phyloP scores from a whole-genome alignment of 2,113 vertebrate species.

The Tenebrosternarchus preto region DNA sequence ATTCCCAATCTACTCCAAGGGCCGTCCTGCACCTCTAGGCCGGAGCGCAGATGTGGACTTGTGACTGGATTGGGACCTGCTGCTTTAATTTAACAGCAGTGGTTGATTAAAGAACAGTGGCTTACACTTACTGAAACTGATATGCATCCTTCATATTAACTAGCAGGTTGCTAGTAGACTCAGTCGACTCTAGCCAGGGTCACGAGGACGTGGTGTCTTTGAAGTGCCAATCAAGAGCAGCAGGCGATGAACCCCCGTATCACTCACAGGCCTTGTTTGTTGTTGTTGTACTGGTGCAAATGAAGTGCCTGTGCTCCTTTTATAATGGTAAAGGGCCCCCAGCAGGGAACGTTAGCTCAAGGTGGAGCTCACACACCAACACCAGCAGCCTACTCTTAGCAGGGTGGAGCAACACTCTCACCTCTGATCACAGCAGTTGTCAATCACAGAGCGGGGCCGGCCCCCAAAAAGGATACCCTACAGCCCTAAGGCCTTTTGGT shows the following conservation, averaged over 20 bases:
- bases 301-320: constrained; percentile 57
- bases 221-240: constrained; percentile 48
- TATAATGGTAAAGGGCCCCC: constrained; percentile 45
- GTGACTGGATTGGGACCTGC: too few relatives aligned
- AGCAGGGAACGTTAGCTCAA: constrained; percentile 32
- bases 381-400: constrained; percentile 14
- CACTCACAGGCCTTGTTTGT: constrained; percentile 51
- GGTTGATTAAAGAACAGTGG: constrained; percentile 12
- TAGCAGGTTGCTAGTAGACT: constrained; percentile 8
- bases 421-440: constrained; percentile 66
- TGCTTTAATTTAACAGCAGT: neutral
- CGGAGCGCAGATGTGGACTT: too few relatives aligned
- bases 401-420: constrained; percentile 35
- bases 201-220: constrained; percentile 46
- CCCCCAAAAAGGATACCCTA: constrained; percentile 63
- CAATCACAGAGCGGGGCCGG: constrained; percentile 55
- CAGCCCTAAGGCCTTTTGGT: constrained; percentile 64
- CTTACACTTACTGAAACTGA: constrained; percentile 7
- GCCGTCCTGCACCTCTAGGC: too few relatives aligned
- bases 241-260: constrained; percentile 43
- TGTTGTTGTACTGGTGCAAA: constrained; percentile 59
- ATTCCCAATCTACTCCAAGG: too few relatives aligned
- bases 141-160: constrained; percentile 23
- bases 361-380: constrained; percentile 37
- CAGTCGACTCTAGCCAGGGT: constrained; percentile 13